Evolutionary conservation across 2,113 vertebrate genomes (phyloP), one percentile per base, ranked within the genome.

Genomic region (Ranitomeya imitator): DNA sequence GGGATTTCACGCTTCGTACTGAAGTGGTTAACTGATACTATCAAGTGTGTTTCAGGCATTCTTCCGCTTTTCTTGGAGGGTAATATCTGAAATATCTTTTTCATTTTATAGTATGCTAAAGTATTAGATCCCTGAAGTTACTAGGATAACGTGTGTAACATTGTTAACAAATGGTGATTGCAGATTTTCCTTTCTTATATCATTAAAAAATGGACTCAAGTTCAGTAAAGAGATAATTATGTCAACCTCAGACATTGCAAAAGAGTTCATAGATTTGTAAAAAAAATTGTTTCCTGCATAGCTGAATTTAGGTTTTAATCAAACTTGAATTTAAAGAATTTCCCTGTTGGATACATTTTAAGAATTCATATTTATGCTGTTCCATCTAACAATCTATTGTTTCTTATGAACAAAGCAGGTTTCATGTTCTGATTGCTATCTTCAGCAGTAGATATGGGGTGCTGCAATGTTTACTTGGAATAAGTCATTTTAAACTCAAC

Each of bases 351-450:
- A 67, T 31, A 23, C 16, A 23, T 21, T 67, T 67, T 63, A 13
- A 83, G 52, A 54, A 52, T 83, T 19, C 26, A 6, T 83, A 26
- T 1, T 67, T 45, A 31, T 51, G 16, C n/a, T 37, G 13, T 65
- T 83, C 15, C 18, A 63, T 83, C 59, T 52, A 65, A 65, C 4
- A 10, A 63, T 7, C 59, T n/a, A 65, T 83, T 83, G 80, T 67
- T 21, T 83, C 26, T 65, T 65, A 45, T 37, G 63, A 83, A 83
- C 80, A 65, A 67, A 51, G 45, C 31, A 65, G 52, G 18, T 19
- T 65, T 65, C 23, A 79, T 79, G n/a, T 79, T 79, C 15, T 59
- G n/a, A 79, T 83, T 45, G 55, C 14, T 59, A 3, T 82, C 31
- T 83, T 83, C 61, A 19, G 80, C 81, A 83, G 61, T 23, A 52